Evolutionary conservation across 2,797 vertebrate genomes (phyloP), one percentile per base, ranked within the genome.

Genomic region (Epinephelus awoara): DNA sequence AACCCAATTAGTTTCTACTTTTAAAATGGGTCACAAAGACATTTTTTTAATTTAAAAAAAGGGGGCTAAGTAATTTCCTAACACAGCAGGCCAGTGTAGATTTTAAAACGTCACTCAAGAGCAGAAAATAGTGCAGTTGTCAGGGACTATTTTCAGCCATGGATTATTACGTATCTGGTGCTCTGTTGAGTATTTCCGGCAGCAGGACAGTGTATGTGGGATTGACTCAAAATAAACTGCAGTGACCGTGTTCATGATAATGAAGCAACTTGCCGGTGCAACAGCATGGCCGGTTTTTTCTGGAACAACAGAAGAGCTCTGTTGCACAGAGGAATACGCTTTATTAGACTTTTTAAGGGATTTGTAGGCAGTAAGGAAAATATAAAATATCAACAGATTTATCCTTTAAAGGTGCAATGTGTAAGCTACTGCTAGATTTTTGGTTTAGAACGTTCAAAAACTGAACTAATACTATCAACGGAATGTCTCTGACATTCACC

Each of bases 111-210:
- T n/a, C 5, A 12, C n/a, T 19, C 7, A 68, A 38, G 19, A 70
- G 21, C 7, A 72, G 12, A 3, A 54, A 79, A 50, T 12, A 27
- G 25, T 52, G 25, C 25, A 46, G 1, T 18, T 49, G 5, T 47
- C 4, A 2, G n/a, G 46, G 8, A 68, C 62, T 66, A 64, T 64
- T 58, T 69, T 81, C 13, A 68, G 21, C 51, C 9, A 18, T 12
- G 50, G 61, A 75, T 58, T 71, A 63, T 42, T 7, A 27, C 0
- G 3, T 50, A 23, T 57, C 18, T 79, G 49, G 42, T 46, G 23
- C 17, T n/a, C 38, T 58, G 25, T 29, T 59, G 25, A 72, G 21
- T 58, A 46, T 70, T 77, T 69, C 18, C 13, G 2, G 0, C 25
- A 50, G 59, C 54, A 75, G 55, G 6, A 64, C 1, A 0, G 21